These are phyloP conservation scores for Drosophila meridionalis DNA, from an alignment of 2,888 invertebrate genomes.

Conservation along the genomic window DNA sequence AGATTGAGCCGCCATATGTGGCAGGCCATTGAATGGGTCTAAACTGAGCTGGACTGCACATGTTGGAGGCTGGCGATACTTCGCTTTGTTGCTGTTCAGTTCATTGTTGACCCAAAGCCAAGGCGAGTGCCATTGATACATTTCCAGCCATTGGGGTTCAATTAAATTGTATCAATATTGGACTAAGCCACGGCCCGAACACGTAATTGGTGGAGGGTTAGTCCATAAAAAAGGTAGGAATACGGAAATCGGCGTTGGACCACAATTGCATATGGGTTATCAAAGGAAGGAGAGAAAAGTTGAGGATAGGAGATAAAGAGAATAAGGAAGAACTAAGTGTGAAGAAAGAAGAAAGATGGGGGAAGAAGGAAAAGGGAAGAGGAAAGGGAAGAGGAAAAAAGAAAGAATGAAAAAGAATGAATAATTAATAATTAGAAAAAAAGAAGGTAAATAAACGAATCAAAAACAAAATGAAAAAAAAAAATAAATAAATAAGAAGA, in stretches of 20 bases:
- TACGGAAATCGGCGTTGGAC: not conserved
- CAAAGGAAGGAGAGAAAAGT: not conserved
- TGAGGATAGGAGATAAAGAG: not conserved
- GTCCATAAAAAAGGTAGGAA: too few species aligned
- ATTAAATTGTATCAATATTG: conserved; percentile 82
- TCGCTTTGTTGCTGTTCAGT: conserved; percentile 64
- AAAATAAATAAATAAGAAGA: not conserved
- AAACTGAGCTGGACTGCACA: not conserved
- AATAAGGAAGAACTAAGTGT: not conserved
- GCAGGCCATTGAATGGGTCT: not conserved
- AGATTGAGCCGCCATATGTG: conserved; percentile 7
- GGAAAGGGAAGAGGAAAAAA: not conserved
- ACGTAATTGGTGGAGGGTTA: not conserved
- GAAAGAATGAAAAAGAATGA: not conserved
- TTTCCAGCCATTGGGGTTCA: conserved; percentile 65
- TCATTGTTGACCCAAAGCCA: conserved; percentile 64
- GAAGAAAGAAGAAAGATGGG: not conserved
- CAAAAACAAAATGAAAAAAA: too few species aligned
- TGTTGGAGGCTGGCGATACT: conserved; percentile 10
- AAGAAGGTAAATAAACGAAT: too few species aligned
- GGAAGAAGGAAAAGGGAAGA: not conserved
- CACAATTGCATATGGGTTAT: not conserved
- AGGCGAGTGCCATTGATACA: conserved; percentile 58
- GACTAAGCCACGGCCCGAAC: conserved; percentile 30
- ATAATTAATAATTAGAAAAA: not conserved